Conservation (phyloP, 2,888 invertebrate genomes). For the Mellilla xanthometata region DNA sequence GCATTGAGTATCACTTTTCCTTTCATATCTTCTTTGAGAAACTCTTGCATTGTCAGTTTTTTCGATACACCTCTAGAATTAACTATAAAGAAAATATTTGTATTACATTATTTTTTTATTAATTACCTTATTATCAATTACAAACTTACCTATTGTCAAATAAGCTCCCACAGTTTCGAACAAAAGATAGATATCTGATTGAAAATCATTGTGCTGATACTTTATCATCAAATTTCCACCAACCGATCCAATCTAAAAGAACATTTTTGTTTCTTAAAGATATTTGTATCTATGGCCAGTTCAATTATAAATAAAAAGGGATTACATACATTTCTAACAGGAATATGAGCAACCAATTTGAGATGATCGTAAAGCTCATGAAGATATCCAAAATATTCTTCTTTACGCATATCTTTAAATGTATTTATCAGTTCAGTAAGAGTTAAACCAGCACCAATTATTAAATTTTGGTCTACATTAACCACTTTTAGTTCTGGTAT, state of each 20-base stretch:
- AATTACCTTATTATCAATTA: too few relatives aligned
- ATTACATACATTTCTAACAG: constrained; percentile 83
- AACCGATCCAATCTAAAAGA: constrained; percentile 84
- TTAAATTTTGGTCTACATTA: constrained; percentile 59
- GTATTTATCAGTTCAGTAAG: constrained; percentile 75
- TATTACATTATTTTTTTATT: too few relatives aligned
- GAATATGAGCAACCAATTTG: constrained; percentile 85
- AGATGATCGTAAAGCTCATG: constrained; percentile 83
- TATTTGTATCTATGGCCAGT: too few relatives aligned
- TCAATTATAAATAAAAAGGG: too few relatives aligned
- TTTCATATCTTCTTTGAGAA: constrained; percentile 64
- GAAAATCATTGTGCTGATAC: constrained; percentile 85
- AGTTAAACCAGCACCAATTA: constrained; percentile 82
- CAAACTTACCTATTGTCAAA: constrained; percentile 47
- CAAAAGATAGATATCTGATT: constrained; percentile 86
- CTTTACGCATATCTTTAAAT: constrained; percentile 46
- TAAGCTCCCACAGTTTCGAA: constrained; percentile 58
- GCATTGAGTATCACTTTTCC: constrained; percentile 51
- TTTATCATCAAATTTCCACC: constrained; percentile 89
- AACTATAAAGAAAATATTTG: background rate
- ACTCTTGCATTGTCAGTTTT: constrained; percentile 59
- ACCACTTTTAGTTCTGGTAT: constrained; percentile 79
- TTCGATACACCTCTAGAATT: constrained; percentile 36
- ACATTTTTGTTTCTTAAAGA: too few relatives aligned
- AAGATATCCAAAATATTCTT: constrained; percentile 81